Base-by-base conservation (phyloP, 92 coral and sea anemone genomes). In the Zoanthus sansibaricus region DNA sequence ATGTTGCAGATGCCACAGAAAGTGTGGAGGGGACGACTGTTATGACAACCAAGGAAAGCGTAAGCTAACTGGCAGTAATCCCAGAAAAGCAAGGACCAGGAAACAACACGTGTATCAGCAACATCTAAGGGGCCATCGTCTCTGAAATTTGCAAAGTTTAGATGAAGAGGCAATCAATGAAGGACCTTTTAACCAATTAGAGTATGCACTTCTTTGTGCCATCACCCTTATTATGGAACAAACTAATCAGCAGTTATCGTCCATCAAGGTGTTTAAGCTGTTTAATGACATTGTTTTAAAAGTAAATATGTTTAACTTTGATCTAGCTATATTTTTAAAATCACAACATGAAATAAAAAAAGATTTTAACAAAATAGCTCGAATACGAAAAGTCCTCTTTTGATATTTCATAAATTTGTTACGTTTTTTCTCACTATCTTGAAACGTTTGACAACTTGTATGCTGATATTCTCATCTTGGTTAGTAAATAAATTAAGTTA, bases 171-270 rank as follows among this genome's bases (percentile, higher is more conserved):
- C 10, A 20, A 44, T 82, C 15, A 82, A 88, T 10, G 67, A 75
- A 31, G 91, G 91, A 56, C 76, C 67, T 6, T 74, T 88, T 18
- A 88, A 88, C 52, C 85, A 79, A 44, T 67, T 88, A 48, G 88
- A 82, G 67, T 82, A 88, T 74, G 31, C 86, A 68, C 73, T 88
- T 72, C 87, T 88, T 37, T 88, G 91, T 88, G 83, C 89, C 32
- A 82, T 88, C 75, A 71, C 33, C 61, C 83, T 88, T 70, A 37
- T 88, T 44, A 79, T 75, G 83, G 91, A 82, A n/a, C 79, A 74
- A 82, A 78, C 87, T 48, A 10, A 64, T 88, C 86, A 82, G 42
- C 58, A 82, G 42, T 82, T 82, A 68, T 67, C 86, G 46, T 31
- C 25, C 30, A 82, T 67, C 86, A 82, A 82, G 9, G 37, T 61